A percentile compares a stretch with the other conserved stretches of the same genome.
These are phyloP conservation scores for Anoplophora glabripennis DNA, from an alignment of 1,140 invertebrate species.

Conservation along the genomic window DNA sequence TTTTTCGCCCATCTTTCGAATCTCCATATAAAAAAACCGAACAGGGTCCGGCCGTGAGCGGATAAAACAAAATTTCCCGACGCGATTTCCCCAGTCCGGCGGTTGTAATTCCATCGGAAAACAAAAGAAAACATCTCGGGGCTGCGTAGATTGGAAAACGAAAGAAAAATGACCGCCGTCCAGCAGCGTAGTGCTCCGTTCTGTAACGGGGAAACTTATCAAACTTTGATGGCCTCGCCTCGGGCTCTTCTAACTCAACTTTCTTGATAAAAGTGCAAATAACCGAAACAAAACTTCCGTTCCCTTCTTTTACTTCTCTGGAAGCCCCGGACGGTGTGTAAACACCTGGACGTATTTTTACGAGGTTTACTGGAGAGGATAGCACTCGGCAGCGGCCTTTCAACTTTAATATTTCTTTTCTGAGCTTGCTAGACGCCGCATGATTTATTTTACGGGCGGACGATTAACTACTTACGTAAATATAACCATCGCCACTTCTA, in stretches of 20 bases:
- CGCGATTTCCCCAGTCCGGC: too few species aligned
- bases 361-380: too few species aligned
- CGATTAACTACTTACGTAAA: too few species aligned
- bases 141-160: conserved; percentile 52
- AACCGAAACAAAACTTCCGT: conserved; percentile 44
- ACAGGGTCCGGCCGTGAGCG: too few species aligned
- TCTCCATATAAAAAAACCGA: too few species aligned
- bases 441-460: too few species aligned
- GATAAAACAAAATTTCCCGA: too few species aligned
- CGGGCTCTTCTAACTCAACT: conserved; percentile 40
- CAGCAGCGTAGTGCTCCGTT: conserved; percentile 41
- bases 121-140: conserved; percentile 22
- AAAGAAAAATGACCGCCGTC: conserved; percentile 56
- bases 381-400: too few species aligned
- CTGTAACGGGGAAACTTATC: conserved; percentile 46
- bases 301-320: conserved; percentile 17
- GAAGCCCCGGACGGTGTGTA: not conserved
- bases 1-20: too few species aligned
- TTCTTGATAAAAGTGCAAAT: conserved; percentile 50
- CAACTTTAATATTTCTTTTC: too few species aligned
- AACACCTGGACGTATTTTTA: conserved; percentile 15
- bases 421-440: too few species aligned
- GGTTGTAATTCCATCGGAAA: conserved; percentile 22
- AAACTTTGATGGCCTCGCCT: conserved; percentile 48
- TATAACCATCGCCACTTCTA: too few species aligned